Conservation (phyloP, 2,888 invertebrate species). For the Ornithoptera alexandrae region DNA sequence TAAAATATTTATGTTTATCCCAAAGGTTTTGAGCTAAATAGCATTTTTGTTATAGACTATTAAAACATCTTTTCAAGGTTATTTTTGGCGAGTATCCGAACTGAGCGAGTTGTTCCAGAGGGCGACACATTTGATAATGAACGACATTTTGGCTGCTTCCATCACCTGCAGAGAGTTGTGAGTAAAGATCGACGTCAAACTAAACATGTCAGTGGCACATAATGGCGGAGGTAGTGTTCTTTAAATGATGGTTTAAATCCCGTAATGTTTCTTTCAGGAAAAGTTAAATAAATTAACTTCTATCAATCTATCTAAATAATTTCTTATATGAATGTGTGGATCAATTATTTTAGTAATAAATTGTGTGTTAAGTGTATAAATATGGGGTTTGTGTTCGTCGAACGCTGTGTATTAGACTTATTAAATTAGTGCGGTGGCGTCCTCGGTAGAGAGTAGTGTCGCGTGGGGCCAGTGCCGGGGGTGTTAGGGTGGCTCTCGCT, state of each 20-base stretch:
- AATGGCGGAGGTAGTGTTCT: conserved; percentile 74
- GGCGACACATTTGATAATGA: conserved; percentile 29
- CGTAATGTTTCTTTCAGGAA: conserved; percentile 47
- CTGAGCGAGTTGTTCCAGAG: conserved; percentile 13
- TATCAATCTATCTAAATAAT: neutral
- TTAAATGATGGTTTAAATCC: conserved; percentile 48
- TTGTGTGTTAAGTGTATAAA: conserved; percentile 30
- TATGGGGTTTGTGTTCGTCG: conserved; percentile 53
- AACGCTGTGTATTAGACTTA: conserved; percentile 48
- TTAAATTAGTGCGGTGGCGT: conserved; percentile 54
- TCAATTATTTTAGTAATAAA: conserved; percentile 8
- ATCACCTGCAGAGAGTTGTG: conserved; percentile 34
- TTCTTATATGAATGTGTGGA: conserved; percentile 25
- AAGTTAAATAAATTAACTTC: conserved; percentile 33
- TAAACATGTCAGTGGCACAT: conserved; percentile 59
- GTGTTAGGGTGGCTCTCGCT: conserved; percentile 87
- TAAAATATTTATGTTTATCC: no score
- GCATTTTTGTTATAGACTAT: neutral
- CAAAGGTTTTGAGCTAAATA: no score
- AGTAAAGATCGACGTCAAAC: conserved; percentile 69
- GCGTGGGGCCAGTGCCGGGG: conserved; percentile 55
- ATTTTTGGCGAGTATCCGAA: conserved; percentile 13
- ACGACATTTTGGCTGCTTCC: conserved; percentile 41
- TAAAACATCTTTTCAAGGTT: neutral
- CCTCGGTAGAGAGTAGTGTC: conserved; percentile 40